Evolutionary conservation across 2,888 invertebrate species (phyloP).

Genomic region (Dryobota labecula): DNA sequence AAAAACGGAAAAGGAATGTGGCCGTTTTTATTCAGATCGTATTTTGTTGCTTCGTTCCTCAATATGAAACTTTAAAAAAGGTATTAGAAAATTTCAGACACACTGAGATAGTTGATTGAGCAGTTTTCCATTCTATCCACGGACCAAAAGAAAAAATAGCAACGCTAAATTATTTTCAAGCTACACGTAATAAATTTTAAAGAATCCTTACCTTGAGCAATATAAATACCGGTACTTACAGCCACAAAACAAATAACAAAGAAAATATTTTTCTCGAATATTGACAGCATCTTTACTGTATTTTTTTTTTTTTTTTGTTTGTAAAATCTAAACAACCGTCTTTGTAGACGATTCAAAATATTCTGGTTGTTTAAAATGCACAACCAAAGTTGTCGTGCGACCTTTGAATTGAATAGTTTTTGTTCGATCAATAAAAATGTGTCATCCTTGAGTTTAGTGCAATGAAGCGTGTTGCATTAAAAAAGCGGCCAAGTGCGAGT

Average conservation of each 20-base stretch:
- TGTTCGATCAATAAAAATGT: constrained; percentile 78
- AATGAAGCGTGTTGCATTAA: constrained; percentile 72
- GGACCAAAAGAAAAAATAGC: not conserved
- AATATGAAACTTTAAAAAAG: no score
- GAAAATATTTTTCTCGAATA: constrained; percentile 62
- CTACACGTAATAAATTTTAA: not conserved
- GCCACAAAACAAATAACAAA: constrained; percentile 69
- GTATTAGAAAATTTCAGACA: no score
- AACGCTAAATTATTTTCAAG: not conserved
- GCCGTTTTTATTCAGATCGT: no score
- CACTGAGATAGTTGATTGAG: no score
- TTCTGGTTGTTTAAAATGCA: constrained; percentile 64
- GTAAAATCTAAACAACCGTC: constrained; percentile 58
- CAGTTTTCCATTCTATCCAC: no score
- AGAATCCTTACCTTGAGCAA: constrained; percentile 78
- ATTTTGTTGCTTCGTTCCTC: no score
- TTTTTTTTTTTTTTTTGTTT: constrained; percentile 31
- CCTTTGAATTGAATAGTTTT: constrained; percentile 75
- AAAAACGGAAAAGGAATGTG: no score
- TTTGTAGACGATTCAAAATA: constrained; percentile 48
- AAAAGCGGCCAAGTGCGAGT: not conserved
- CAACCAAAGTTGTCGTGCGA: constrained; percentile 70
- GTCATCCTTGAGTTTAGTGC: constrained; percentile 83
- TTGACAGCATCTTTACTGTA: constrained; percentile 55
- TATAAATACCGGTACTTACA: constrained; percentile 73